A percentile compares a stretch with the other conserved stretches of the same genome.
Evolutionary conservation across 2,888 invertebrate species (phyloP).

Genomic region (Coremacera marginata): DNA sequence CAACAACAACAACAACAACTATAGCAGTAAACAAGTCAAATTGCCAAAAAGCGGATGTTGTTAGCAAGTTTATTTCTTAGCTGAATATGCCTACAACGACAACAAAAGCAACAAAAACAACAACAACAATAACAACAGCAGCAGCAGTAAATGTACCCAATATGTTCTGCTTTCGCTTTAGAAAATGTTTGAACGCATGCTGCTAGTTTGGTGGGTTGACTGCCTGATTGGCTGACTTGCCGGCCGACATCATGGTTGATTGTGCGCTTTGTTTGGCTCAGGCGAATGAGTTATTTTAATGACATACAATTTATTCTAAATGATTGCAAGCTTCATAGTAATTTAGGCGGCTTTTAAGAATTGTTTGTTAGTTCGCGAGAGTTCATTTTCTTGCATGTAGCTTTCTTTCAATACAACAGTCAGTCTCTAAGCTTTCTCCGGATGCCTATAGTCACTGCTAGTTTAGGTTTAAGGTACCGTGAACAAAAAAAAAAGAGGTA

Average conservation of each 20-base stretch:
- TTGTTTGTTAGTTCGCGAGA: background rate
- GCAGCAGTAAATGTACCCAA: background rate
- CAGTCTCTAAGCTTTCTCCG: no score
- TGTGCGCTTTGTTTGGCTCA: background rate
- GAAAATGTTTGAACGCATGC: slow-evolving; percentile 25
- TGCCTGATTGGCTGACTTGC: background rate
- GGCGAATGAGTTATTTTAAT: slow-evolving; percentile 23
- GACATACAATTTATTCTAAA: slow-evolving; percentile 34
- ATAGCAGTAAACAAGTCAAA: background rate
- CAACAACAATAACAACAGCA: slow-evolving; percentile 1
- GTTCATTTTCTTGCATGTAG: background rate
- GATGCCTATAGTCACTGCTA: no score
- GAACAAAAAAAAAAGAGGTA: no score
- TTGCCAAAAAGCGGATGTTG: slow-evolving; percentile 24
- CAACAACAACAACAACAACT: background rate
- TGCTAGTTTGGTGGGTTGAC: slow-evolving; percentile 7
- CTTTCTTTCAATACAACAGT: no score
- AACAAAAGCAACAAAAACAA: background rate
- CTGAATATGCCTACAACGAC: background rate
- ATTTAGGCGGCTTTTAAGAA: slow-evolving; percentile 8
- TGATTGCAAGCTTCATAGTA: slow-evolving; percentile 11
- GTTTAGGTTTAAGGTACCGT: no score
- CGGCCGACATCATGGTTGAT: background rate
- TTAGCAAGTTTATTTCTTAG: slow-evolving; percentile 19
- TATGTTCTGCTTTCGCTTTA: slow-evolving; percentile 32